phyloP scores from a whole-genome alignment of 1,140 invertebrate genomes.

The Neuroterus valhalla region DNA sequence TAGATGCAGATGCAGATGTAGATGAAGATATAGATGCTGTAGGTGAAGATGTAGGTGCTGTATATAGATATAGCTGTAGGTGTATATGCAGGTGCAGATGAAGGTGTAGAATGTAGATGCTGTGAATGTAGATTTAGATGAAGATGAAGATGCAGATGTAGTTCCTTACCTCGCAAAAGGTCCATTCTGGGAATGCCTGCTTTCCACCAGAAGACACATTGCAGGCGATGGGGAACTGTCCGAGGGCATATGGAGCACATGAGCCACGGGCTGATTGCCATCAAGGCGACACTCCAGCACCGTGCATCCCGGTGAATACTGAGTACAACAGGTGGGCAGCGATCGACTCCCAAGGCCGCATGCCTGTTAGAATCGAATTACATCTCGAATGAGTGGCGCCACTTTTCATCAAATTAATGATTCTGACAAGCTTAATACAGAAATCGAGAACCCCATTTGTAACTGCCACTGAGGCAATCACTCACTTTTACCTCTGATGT shows the following conservation, averaged over 20 bases:
- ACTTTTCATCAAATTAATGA: conserved; percentile 35
- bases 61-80: no score
- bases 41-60: no score
- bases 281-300: conserved; percentile 54
- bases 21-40: no score
- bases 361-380: conserved; percentile 62
- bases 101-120: background rate
- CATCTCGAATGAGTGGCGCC: conserved; percentile 42
- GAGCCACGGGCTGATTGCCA: conserved; percentile 53
- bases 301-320: conserved; percentile 52
- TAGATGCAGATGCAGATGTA: no score
- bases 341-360: conserved; percentile 50
- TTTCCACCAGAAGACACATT: conserved; percentile 44
- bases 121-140: no score
- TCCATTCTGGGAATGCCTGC: conserved; percentile 41
- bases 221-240: conserved; percentile 36
- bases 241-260: conserved; percentile 47
- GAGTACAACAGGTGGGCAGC: conserved; percentile 57
- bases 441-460: no score
- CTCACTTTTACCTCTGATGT: no score
- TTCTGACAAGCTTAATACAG: conserved; percentile 4
- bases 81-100: no score
- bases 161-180: conserved; percentile 55
- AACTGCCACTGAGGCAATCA: no score
- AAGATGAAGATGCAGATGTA: no score